Percentiles rank a stretch among this genome's conserved stretches.
These are phyloP conservation scores for Atta texana DNA, from an alignment of 1,140 invertebrate species.

Conservation along the genomic window DNA sequence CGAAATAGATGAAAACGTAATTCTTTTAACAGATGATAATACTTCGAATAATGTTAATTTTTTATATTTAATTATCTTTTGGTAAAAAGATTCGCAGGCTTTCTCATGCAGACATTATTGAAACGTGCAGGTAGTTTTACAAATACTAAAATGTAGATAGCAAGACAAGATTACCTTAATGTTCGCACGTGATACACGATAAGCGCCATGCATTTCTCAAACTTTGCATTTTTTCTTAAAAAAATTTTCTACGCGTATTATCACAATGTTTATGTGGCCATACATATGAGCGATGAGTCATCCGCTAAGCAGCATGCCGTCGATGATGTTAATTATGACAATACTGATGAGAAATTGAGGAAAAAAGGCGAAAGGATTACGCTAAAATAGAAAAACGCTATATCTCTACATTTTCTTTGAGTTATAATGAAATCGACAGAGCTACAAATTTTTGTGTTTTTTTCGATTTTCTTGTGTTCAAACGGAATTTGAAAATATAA, in stretches of 20 bases:
- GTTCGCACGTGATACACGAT: conserved; percentile 40
- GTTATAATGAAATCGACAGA: too few relatives aligned
- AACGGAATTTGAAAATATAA: too few relatives aligned
- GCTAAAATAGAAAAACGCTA: not conserved
- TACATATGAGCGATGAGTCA: conserved; percentile 74
- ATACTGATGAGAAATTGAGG: conserved; percentile 70
- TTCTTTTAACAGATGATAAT: not conserved
- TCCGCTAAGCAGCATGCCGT: conserved; percentile 70
- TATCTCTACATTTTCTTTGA: not conserved
- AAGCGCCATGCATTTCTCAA: conserved; percentile 7
- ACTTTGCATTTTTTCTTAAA: not conserved
- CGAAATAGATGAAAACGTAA: not conserved
- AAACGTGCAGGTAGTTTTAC: not conserved
- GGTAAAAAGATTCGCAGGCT: not conserved
- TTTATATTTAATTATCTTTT: not conserved
- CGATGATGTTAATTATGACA: conserved; percentile 72
- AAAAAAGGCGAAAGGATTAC: conserved; percentile 48
- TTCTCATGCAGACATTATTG: not conserved
- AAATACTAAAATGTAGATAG: not conserved
- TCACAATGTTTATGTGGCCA: conserved; percentile 67
- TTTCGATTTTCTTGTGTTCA: too few relatives aligned
- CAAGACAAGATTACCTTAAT: conserved; percentile 22
- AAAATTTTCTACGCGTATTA: conserved; percentile 51
- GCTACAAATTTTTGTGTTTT: too few relatives aligned
- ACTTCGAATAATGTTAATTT: not conserved